Conservation (phyloP, 2,797 vertebrate genomes). For the Dromococcyx pavoninus region DNA sequence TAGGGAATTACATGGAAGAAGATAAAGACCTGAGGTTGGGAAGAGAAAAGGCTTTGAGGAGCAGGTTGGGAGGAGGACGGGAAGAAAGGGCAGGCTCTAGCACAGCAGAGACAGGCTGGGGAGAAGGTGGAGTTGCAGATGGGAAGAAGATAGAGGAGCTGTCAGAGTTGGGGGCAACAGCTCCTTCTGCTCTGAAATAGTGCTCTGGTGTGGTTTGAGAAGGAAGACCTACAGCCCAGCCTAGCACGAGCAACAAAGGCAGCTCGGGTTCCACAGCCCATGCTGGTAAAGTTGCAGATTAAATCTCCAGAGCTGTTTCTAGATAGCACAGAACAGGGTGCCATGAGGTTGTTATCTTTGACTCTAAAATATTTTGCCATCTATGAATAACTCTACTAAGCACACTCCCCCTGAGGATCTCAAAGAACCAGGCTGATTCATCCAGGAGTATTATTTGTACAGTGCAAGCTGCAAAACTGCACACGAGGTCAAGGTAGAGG, state of each 20-base stretch:
- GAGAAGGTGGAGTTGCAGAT: background rate
- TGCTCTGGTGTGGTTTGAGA: background rate
- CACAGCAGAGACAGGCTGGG: background rate
- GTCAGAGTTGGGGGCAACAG: background rate
- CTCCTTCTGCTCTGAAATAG: background rate
- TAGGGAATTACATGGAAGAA: background rate
- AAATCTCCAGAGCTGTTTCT: constrained; percentile 13
- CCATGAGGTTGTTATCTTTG: background rate
- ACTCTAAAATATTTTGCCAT: background rate
- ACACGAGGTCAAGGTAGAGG: background rate
- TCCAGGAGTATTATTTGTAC: background rate
- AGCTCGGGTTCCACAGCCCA: background rate
- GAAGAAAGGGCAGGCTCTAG: background rate
- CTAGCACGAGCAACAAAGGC: background rate
- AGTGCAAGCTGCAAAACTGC: background rate
- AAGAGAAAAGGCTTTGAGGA: background rate
- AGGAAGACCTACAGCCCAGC: background rate
- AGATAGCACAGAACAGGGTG: constrained; percentile 11
- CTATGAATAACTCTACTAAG: background rate
- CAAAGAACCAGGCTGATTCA: background rate
- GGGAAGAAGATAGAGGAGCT: background rate
- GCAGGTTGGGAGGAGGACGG: background rate
- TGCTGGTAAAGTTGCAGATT: background rate
- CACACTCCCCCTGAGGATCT: background rate
- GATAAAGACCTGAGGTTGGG: background rate